Percentiles rank a stretch among this genome's conserved stretches.
Conservation (phyloP, 1,140 invertebrate genomes). For the Drosophila setifemur region DNA sequence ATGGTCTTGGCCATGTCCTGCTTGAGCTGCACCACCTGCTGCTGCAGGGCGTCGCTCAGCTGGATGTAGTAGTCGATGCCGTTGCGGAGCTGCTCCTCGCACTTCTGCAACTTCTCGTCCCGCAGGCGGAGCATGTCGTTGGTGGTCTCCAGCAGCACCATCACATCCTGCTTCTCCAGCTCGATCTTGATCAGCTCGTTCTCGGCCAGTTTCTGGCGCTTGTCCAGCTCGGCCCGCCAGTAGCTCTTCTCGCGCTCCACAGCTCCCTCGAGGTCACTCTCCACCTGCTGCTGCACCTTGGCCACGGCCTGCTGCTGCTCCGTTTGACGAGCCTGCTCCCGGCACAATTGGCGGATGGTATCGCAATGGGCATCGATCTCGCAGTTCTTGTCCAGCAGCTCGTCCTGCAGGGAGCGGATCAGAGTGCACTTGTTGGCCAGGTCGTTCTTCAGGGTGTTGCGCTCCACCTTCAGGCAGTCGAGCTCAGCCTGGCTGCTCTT, state of each 20-base stretch:
- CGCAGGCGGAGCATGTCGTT: slow-evolving; percentile 78
- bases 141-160: slow-evolving; percentile 79
- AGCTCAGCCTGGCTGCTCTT: slow-evolving; percentile 67
- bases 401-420: slow-evolving; percentile 76
- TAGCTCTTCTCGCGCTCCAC: slow-evolving; percentile 82
- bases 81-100: slow-evolving; percentile 77
- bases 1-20: slow-evolving; percentile 81
- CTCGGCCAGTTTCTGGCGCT: slow-evolving; percentile 84
- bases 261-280: slow-evolving; percentile 77
- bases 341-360: slow-evolving; percentile 73
- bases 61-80: slow-evolving; percentile 81
- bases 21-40: slow-evolving; percentile 76
- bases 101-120: slow-evolving; percentile 81
- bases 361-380: slow-evolving; percentile 77
- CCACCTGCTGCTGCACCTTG: slow-evolving; percentile 82
- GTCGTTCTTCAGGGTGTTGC: slow-evolving; percentile 80
- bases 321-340: slow-evolving; percentile 73
- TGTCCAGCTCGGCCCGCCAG: slow-evolving; percentile 83
- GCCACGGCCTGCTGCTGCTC: slow-evolving; percentile 82
- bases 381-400: slow-evolving; percentile 79
- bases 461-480: slow-evolving; percentile 76
- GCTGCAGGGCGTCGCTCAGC: slow-evolving; percentile 70
- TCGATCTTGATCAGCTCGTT: slow-evolving; percentile 83
- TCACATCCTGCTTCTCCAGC: slow-evolving; percentile 83
- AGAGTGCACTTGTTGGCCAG: slow-evolving; percentile 79